Conservation (phyloP, 2,888 invertebrate genomes). For the Metopia argyrocephala region DNA sequence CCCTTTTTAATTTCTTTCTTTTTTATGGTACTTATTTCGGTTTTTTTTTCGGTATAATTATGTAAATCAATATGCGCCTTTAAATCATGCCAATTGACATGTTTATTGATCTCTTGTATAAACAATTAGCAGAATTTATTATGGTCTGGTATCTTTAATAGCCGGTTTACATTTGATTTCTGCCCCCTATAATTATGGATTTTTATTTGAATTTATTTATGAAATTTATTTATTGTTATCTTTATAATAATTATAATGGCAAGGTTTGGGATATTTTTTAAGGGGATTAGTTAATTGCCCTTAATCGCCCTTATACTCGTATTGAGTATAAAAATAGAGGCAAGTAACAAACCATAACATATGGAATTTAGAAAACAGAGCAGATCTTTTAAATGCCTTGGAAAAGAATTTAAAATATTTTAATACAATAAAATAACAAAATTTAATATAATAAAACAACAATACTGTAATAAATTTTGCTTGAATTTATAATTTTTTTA, state of each 20-base stretch:
- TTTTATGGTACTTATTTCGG: not conserved
- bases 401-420: no score
- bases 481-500: no score
- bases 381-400: no score
- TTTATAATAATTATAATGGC: conserved; percentile 26
- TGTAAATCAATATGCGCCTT: conserved; percentile 51
- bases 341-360: no score
- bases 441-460: no score
- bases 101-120: conserved; percentile 59
- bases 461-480: no score
- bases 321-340: no score
- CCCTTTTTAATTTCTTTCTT: not conserved
- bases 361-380: no score
- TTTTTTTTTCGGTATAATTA: conserved; percentile 10
- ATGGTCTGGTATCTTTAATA: conserved; percentile 11
- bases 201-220: conserved; percentile 25
- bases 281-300: conserved; percentile 55
- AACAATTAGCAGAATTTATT: conserved; percentile 55
- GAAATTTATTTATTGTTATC: not conserved
- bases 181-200: conserved; percentile 25
- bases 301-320: conserved; percentile 23
- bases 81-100: conserved; percentile 60
- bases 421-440: no score
- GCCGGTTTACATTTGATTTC: not conserved
- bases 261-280: not conserved